Conservation (phyloP, 2,797 vertebrate genomes). For the Darevskia nairensis region DNA sequence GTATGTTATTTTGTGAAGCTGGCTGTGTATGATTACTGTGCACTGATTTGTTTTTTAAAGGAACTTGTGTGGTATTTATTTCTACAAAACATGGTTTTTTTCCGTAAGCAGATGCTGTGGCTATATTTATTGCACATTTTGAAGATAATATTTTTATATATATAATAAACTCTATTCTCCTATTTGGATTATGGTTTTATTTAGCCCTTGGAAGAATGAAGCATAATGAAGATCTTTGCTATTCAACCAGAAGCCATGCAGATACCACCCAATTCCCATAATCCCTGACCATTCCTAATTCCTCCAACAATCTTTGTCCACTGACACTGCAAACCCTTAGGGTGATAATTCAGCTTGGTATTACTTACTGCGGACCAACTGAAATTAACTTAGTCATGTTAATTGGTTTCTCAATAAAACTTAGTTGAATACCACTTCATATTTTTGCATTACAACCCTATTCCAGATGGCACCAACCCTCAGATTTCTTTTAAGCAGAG, state of each 20-base stretch:
- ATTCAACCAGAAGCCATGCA: neutral
- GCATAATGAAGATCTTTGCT: neutral
- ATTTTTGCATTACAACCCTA: no score
- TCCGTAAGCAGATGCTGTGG: constrained; percentile 35
- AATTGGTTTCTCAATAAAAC: no score
- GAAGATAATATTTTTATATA: constrained; percentile 31
- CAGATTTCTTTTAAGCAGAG: neutral
- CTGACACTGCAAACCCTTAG: neutral
- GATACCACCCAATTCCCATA: no score
- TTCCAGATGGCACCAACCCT: neutral
- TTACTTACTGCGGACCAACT: no score
- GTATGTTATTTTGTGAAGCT: neutral
- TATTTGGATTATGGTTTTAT: constrained; percentile 40
- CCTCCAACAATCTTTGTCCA: neutral
- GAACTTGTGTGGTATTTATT: neutral
- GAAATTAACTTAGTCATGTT: neutral
- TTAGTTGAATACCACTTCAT: neutral
- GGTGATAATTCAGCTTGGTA: no score
- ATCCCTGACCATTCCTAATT: neutral
- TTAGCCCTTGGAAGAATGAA: neutral
- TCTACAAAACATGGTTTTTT: neutral
- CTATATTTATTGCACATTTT: constrained; percentile 31
- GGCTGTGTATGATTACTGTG: neutral
- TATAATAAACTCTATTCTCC: constrained; percentile 67
- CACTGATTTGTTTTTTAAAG: constrained; percentile 1